Percentiles rank a stretch among this genome's conserved stretches.
phyloP scores from a whole-genome alignment of 2,888 invertebrate species.

The Onchidella celtica region DNA sequence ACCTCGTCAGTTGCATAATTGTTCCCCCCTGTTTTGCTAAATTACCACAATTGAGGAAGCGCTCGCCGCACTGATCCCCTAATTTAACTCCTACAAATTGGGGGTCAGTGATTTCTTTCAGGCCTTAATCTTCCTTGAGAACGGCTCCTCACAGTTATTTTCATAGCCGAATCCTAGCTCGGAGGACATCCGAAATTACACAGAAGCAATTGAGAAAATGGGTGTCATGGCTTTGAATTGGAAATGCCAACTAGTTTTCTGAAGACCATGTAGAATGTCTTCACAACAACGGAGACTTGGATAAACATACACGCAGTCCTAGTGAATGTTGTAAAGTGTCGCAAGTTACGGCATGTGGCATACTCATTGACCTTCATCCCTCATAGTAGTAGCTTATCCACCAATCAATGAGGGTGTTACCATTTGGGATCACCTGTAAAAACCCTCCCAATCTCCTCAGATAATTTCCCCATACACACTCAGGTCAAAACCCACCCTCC shows the following conservation, averaged over 20 bases:
- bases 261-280: too few species aligned
- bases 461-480: neutral
- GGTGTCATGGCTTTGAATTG: neutral
- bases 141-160: slow-evolving; percentile 8
- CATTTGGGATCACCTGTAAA: neutral
- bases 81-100: slow-evolving; percentile 30
- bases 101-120: slow-evolving; percentile 30
- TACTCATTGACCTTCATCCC: neutral
- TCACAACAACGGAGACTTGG: too few species aligned
- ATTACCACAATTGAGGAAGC: slow-evolving; percentile 41
- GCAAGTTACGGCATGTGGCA: neutral
- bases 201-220: neutral
- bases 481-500: neutral
- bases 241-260: too few species aligned
- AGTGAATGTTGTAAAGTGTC: neutral
- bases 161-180: slow-evolving; percentile 13
- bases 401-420: neutral
- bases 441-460: neutral
- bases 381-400: neutral
- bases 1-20: slow-evolving; percentile 41
- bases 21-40: slow-evolving; percentile 34
- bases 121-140: slow-evolving; percentile 14
- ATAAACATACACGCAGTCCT: neutral
- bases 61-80: slow-evolving; percentile 7
- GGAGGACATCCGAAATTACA: slow-evolving; percentile 7